phyloP scores from a whole-genome alignment of 2,113 vertebrate genomes.

The Cyprinus carpio region DNA sequence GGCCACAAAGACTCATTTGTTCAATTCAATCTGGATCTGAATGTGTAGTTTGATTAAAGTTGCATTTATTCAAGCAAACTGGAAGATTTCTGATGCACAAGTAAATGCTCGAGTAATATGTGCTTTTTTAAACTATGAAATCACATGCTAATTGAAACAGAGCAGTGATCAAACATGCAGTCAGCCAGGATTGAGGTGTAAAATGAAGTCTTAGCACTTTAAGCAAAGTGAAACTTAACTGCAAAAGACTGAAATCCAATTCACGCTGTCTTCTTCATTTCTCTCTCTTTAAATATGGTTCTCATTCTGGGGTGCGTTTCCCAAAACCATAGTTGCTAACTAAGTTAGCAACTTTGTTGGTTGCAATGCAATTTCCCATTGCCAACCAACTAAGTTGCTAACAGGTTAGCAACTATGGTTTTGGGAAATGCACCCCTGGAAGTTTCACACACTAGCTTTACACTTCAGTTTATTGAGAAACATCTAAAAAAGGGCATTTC shows the following conservation, averaged over 20 bases:
- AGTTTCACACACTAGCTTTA: background rate
- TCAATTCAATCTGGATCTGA: background rate
- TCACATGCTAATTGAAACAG: constrained; percentile 53
- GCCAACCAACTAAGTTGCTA: too few species aligned
- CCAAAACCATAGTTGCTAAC: too few species aligned
- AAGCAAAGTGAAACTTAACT: background rate
- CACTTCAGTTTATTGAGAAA: constrained; percentile 15
- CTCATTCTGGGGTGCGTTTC: too few species aligned
- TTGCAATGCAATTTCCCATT: too few species aligned
- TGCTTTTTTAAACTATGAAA: constrained; percentile 43
- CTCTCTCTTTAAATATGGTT: too few species aligned
- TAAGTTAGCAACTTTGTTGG: too few species aligned
- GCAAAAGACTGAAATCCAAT: background rate
- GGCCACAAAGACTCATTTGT: background rate
- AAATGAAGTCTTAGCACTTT: background rate
- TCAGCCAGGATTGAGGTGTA: background rate
- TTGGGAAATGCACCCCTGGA: too few species aligned
- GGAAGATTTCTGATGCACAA: background rate
- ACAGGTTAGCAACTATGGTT: too few species aligned
- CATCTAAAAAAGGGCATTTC: constrained; percentile 48
- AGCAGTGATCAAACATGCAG: background rate
- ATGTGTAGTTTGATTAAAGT: background rate
- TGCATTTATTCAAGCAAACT: background rate
- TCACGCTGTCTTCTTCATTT: background rate
- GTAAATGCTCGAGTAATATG: background rate